phyloP scores from a whole-genome alignment of 2,113 vertebrate species.

The Chamaetylas fuelleborni region DNA sequence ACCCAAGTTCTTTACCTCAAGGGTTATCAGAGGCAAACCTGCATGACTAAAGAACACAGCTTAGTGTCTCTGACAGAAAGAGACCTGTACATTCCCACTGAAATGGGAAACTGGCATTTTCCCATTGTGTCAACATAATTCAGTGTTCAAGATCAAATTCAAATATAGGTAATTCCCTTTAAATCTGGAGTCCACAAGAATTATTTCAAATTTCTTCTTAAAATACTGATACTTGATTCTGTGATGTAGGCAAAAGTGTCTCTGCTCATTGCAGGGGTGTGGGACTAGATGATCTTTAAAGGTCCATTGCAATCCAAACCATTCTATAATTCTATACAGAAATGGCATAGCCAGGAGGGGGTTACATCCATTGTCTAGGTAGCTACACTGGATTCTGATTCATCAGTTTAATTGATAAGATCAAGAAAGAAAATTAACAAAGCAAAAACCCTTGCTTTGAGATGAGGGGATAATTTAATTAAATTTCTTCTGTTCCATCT shows the following conservation, averaged over 20 bases:
- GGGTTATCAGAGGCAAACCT: neutral
- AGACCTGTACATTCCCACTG: neutral
- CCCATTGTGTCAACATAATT: neutral
- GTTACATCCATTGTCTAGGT: neutral
- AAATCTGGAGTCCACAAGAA: neutral
- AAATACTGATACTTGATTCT: neutral
- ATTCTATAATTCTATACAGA: neutral
- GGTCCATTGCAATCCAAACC: neutral
- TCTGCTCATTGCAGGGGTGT: neutral
- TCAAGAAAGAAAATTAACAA: constrained; percentile 37
- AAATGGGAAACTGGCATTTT: neutral
- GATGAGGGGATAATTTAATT: constrained; percentile 48
- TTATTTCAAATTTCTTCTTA: neutral
- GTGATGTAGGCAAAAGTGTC: neutral
- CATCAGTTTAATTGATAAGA: constrained; percentile 25
- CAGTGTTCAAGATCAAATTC: neutral
- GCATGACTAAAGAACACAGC: neutral
- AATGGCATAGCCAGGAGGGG: neutral
- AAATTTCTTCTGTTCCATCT: neutral
- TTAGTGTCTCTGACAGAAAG: neutral
- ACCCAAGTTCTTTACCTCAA: neutral
- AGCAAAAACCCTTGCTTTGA: neutral
- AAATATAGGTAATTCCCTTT: neutral
- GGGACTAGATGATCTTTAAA: neutral
- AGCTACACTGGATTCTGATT: neutral